These are phyloP conservation scores for Porites lutea DNA, from an alignment of 64 coral and sea anemone genomes.

Conservation along the genomic window DNA sequence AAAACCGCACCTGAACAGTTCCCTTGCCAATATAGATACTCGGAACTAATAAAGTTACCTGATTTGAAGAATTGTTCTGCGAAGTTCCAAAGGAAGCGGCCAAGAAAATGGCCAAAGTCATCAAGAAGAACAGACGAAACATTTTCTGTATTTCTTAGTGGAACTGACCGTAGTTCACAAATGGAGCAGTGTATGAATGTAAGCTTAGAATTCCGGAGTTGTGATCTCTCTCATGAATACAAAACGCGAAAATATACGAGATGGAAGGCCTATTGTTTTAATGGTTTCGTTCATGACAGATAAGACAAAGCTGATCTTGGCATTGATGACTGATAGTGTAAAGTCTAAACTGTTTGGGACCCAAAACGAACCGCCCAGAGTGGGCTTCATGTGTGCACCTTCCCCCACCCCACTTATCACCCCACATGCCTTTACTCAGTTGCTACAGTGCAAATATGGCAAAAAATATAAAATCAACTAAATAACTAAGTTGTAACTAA, in stretches of 20 bases:
- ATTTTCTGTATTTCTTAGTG: not conserved
- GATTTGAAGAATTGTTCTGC: not conserved
- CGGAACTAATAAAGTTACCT: not conserved
- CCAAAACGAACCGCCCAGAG: too few relatives aligned
- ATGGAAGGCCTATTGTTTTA: not conserved
- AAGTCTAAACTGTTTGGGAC: too few relatives aligned
- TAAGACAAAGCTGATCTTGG: not conserved
- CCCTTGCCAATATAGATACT: too few relatives aligned
- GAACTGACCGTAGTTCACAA: not conserved
- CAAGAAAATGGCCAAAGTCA: conserved; percentile 1
- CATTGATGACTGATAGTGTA: not conserved
- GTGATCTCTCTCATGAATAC: not conserved
- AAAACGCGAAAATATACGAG: not conserved
- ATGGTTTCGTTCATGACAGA: not conserved
- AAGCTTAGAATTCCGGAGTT: too few relatives aligned
- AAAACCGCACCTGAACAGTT: too few relatives aligned
- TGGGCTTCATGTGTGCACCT: too few relatives aligned
- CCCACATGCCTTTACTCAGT: too few relatives aligned
- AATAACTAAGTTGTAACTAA: too few relatives aligned
- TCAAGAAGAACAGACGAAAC: not conserved
- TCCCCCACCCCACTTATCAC: too few relatives aligned
- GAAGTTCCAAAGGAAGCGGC: not conserved
- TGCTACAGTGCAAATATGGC: too few relatives aligned
- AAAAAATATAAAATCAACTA: too few relatives aligned
- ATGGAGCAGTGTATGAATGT: not conserved